These are phyloP conservation scores for Neodiprion virginianus DNA, from an alignment of 1,140 invertebrate genomes.

Conservation along the genomic window DNA sequence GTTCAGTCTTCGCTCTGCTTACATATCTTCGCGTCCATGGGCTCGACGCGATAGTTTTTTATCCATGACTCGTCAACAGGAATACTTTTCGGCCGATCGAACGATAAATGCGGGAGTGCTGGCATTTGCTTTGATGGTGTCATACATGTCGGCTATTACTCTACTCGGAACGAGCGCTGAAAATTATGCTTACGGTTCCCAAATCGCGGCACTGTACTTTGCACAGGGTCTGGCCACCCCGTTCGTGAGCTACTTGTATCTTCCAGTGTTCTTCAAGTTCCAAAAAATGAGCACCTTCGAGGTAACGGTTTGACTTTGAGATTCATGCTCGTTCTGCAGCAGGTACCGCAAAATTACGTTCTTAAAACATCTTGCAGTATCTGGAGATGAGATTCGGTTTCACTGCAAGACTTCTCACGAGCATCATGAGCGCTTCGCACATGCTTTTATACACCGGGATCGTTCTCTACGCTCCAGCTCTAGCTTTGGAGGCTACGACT, in stretches of 20 bases:
- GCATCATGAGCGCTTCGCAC: conserved; percentile 77
- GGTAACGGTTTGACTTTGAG: conserved; percentile 49
- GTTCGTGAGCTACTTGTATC: conserved; percentile 75
- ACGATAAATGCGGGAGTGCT: conserved; percentile 78
- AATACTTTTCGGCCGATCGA: conserved; percentile 79
- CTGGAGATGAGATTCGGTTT: conserved; percentile 78
- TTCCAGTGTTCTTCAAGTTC: conserved; percentile 85
- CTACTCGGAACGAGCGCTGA: conserved; percentile 82
- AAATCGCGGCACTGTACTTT: conserved; percentile 80
- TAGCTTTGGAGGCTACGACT: conserved; percentile 84
- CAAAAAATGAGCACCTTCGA: conserved; percentile 85
- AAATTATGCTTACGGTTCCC: conserved; percentile 79
- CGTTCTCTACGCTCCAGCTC: conserved; percentile 86
- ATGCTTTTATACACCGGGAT: conserved; percentile 90
- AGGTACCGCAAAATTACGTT: not conserved
- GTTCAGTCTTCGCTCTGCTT: no score
- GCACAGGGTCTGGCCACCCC: conserved; percentile 79
- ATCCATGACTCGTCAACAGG: conserved; percentile 59
- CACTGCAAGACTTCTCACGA: conserved; percentile 69
- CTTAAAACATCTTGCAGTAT: conserved; percentile 61
- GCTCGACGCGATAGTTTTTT: no score
- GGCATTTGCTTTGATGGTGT: conserved; percentile 84
- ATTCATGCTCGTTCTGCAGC: no score
- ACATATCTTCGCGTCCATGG: no score
- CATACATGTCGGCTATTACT: conserved; percentile 92